Percentiles rank a stretch among this genome's conserved stretches.
phyloP scores from a whole-genome alignment of 2,797 vertebrate species.

The Hydrolagus colliei region DNA sequence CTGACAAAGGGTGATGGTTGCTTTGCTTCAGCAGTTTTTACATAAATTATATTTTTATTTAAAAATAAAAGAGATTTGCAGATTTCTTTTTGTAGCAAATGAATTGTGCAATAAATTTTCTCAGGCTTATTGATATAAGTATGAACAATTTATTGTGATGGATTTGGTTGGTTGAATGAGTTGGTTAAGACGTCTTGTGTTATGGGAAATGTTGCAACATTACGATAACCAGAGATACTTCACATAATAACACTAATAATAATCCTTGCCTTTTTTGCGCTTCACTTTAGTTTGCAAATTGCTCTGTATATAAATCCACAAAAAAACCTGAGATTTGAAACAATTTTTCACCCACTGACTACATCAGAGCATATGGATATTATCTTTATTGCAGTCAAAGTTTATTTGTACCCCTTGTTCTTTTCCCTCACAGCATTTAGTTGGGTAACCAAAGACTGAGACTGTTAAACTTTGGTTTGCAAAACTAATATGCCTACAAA shows the following conservation, averaged over 20 bases:
- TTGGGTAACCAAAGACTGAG: too few species aligned
- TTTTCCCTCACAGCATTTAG: too few species aligned
- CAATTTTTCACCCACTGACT: not conserved
- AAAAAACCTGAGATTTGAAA: not conserved
- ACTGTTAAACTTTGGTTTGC: not conserved
- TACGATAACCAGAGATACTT: not conserved
- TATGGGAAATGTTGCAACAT: not conserved
- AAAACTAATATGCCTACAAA: not conserved
- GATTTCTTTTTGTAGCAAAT: not conserved
- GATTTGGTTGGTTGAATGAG: not conserved
- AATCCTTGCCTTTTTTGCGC: too few species aligned
- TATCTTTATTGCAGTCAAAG: not conserved
- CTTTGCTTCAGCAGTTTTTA: not conserved
- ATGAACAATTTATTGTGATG: not conserved
- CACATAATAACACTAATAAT: too few species aligned
- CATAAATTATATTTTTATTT: not conserved
- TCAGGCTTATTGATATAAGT: slow-evolving; percentile 7
- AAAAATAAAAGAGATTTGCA: not conserved
- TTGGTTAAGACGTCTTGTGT: not conserved
- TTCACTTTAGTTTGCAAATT: not conserved
- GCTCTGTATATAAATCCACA: not conserved
- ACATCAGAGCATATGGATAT: not conserved
- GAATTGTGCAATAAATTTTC: slow-evolving; percentile 21
- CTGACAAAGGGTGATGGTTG: not conserved
- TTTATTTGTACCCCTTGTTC: too few species aligned